phyloP scores from a whole-genome alignment of 2,797 vertebrate species.

The Smutsia gigantea region DNA sequence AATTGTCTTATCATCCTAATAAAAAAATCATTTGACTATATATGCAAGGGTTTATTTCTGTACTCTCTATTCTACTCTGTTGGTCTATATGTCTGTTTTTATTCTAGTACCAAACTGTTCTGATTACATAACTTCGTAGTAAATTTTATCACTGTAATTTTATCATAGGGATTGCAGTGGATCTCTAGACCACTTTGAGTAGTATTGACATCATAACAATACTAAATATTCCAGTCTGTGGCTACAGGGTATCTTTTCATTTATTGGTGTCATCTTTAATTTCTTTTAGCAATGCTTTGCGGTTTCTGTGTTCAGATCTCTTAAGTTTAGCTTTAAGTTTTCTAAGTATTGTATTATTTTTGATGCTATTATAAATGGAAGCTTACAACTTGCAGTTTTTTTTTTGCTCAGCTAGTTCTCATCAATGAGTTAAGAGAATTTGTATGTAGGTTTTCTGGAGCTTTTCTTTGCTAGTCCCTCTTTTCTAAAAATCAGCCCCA shows the following conservation, averaged over 20 bases:
- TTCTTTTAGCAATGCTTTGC: not conserved
- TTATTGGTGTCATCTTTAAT: not conserved
- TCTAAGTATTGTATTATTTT: not conserved
- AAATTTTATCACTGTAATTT: not conserved
- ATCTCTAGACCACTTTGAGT: not conserved
- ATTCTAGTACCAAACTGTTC: not conserved
- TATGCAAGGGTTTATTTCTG: not conserved
- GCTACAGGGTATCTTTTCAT: not conserved
- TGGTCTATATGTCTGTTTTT: not conserved
- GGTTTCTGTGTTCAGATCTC: not conserved
- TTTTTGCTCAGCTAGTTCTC: not conserved
- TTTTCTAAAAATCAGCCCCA: not conserved
- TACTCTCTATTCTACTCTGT: not conserved
- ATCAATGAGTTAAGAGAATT: not conserved
- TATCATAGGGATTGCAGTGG: not conserved
- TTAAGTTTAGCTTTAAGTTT: not conserved
- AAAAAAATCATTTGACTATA: not conserved
- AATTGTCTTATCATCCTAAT: not conserved
- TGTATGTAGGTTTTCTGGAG: not conserved
- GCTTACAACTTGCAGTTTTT: not conserved
- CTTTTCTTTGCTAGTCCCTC: not conserved
- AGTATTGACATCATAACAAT: not conserved
- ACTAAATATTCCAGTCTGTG: not conserved
- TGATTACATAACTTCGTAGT: not conserved
- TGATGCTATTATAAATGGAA: not conserved